phyloP scores from a whole-genome alignment of 2,888 invertebrate genomes.

The Acleris holmiana region DNA sequence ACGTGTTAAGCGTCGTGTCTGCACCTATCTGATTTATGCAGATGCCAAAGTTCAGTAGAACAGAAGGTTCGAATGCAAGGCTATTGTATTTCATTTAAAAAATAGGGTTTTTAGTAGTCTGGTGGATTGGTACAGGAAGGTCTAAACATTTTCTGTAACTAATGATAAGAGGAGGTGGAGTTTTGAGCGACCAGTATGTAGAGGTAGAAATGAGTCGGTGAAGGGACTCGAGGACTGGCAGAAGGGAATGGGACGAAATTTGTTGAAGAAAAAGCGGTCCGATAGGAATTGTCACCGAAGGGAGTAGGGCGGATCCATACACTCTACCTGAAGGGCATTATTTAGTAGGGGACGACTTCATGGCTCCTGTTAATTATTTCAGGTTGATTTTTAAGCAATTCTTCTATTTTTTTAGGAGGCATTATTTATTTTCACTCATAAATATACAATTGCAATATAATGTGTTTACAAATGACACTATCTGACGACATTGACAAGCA shows the following conservation, averaged over 20 bases:
- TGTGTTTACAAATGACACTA: no score
- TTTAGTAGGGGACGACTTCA: constrained; percentile 21
- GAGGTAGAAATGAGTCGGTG: background rate
- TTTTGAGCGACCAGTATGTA: background rate
- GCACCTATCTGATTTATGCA: background rate
- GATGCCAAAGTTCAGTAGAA: background rate
- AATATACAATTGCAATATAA: no score
- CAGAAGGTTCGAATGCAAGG: background rate
- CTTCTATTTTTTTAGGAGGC: no score
- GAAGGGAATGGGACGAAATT: background rate
- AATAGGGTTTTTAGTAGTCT: background rate
- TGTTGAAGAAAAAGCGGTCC: background rate
- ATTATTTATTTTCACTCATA: no score
- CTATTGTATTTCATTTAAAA: background rate
- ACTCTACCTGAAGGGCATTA: constrained; percentile 18
- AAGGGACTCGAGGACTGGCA: background rate
- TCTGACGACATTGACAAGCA: no score
- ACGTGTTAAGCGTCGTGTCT: background rate
- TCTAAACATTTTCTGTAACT: background rate
- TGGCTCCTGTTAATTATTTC: constrained; percentile 9
- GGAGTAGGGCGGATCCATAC: constrained; percentile 12
- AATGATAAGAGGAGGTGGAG: background rate
- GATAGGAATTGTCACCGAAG: constrained; percentile 4
- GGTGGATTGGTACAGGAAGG: background rate
- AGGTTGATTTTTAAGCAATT: no score